Evolutionary conservation across 2,888 invertebrate genomes (phyloP).

Genomic region (Amphipoea oculea): DNA sequence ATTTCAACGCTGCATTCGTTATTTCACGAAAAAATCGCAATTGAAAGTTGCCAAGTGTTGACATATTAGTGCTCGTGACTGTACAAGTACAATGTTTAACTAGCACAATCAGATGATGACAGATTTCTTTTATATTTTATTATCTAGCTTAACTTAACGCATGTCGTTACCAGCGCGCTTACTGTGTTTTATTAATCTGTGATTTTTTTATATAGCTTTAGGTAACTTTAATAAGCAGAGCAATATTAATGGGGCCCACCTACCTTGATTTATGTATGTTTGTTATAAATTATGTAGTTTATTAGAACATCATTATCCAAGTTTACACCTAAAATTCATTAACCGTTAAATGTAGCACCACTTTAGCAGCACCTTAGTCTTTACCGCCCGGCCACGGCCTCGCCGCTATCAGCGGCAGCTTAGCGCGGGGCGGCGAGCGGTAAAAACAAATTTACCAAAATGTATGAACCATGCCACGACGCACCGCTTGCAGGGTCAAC

Average conservation of each 20-base stretch:
- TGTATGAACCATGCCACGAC: no score
- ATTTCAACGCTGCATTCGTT: no score
- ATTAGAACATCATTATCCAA: neutral
- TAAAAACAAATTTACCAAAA: no score
- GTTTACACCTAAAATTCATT: neutral
- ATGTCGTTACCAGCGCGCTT: conserved; percentile 41
- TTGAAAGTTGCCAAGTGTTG: no score
- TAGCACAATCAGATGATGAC: conserved; percentile 15
- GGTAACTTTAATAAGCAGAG: conserved; percentile 25
- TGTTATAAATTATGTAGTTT: neutral
- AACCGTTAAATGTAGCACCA: conserved; percentile 16
- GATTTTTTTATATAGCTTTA: conserved; percentile 51
- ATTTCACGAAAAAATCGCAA: no score
- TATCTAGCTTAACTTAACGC: conserved; percentile 34
- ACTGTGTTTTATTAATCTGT: conserved; percentile 55
- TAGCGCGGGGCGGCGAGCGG: no score
- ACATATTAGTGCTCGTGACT: no score
- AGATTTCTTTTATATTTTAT: conserved; percentile 34
- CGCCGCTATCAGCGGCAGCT: no score
- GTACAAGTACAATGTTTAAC: conserved; percentile 13
- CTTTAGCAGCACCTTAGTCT: conserved; percentile 17
- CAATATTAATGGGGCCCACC: conserved; percentile 30
- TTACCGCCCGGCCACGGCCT: no score
- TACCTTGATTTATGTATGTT: neutral
- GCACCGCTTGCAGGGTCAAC: no score